phyloP scores from a whole-genome alignment of 2,888 invertebrate species.

The Drosophila paucipuncta region DNA sequence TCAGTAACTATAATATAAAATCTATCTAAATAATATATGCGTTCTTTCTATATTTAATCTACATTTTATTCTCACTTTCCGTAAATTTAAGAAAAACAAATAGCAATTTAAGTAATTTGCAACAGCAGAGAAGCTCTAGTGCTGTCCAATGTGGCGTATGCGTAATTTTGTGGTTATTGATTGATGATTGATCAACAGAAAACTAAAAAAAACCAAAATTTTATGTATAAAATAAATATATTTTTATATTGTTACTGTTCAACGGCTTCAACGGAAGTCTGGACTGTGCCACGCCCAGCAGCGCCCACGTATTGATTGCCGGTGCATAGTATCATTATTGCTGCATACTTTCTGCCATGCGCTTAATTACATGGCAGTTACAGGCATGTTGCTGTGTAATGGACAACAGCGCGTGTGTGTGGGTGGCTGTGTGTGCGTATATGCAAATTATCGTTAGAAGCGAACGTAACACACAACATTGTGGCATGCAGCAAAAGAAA shows the following conservation, averaged over 20 bases:
- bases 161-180: constrained; percentile 42
- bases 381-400: constrained; percentile 18
- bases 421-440: constrained; percentile 4
- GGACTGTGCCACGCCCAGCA: constrained; percentile 48
- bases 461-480: constrained; percentile 49
- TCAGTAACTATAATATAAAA: background rate
- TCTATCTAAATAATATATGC: background rate
- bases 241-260: constrained; percentile 46
- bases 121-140: background rate
- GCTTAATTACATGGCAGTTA: constrained; percentile 75
- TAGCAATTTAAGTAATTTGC: constrained; percentile 1
- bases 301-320: constrained; percentile 66
- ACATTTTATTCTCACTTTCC: background rate
- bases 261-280: constrained; percentile 56
- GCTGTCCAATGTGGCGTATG: constrained; percentile 32
- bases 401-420: background rate
- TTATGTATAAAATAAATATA: constrained; percentile 14
- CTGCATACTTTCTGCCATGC: constrained; percentile 76
- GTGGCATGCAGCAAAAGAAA: constrained; percentile 13
- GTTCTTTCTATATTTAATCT: background rate
- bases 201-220: background rate
- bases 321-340: constrained; percentile 57
- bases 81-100: background rate
- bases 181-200: constrained; percentile 15
- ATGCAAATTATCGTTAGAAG: constrained; percentile 62